Base-by-base conservation (phyloP, 2,888 invertebrate species). In the Rotaria sp. region DNA sequence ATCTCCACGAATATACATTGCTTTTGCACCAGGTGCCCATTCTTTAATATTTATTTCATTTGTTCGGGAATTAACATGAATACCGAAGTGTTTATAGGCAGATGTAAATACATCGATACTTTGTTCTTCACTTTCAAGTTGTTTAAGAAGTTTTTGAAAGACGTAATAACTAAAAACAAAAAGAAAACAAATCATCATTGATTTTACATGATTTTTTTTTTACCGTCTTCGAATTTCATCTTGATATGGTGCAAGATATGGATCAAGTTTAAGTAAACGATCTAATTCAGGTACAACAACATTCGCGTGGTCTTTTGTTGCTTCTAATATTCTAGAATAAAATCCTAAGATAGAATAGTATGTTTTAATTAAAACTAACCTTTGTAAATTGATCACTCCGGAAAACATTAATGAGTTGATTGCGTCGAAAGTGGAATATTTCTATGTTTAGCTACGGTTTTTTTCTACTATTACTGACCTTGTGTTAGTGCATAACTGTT, bases 11-110 rank as follows among this genome's bases (percentile, higher is more conserved):
- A 99, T 92, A 90, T 94, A 96, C 57, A 99, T 91, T 87, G 94
- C 94, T 88, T 94, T 93, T 0, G 98, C 98, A 26, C 95, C 96
- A 0, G 99, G 99, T 4, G 97, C 97, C 99, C 99, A 99, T 92
- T 99, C 99, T 87, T 94, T 93, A 90, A 96, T 95, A 4, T 93
- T 93, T 18, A 99, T 94, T 0, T 95, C 94, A 88, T 96, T 96
- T 90, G 99, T 96, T 0, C 93, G 91, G 88, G 94, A 93, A 85
- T 87, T 84, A 88, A 94, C 94, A 90, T 96, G 96, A 35, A 97
- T 93, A 0, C 99, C 99, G 92, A 94, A 99, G 89, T 94, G 93
- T 88, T 94, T 93, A 91, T 97, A 99, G 2, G 94, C 95, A 88
- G 93, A 93, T 0, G 96, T 94, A 92, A 99, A 99, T 55, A 93